Evolutionary conservation across 2,797 vertebrate genomes (phyloP).

Genomic region (Gila robusta): DNA sequence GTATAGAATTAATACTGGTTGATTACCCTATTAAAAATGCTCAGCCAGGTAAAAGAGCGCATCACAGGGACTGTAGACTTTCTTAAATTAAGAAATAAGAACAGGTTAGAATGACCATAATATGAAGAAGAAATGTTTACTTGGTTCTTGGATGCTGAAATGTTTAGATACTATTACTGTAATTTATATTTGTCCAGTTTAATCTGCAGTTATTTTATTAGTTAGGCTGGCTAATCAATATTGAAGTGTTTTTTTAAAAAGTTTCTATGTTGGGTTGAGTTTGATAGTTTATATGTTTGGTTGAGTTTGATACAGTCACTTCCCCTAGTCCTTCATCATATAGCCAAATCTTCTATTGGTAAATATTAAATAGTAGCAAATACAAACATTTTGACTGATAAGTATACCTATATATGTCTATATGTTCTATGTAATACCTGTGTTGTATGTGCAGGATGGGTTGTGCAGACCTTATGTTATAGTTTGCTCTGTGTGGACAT

Average conservation of each 20-base stretch:
- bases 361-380: not conserved
- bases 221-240: not conserved
- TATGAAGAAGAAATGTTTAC: not conserved
- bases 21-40: not conserved
- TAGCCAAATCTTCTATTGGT: not conserved
- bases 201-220: not conserved
- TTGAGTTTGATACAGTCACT: not conserved
- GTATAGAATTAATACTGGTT: not conserved
- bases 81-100: not conserved
- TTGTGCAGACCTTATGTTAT: slow-evolving; percentile 84
- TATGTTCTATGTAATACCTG: not conserved
- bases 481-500: slow-evolving; percentile 86
- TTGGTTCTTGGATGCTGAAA: not conserved
- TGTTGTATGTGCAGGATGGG: slow-evolving; percentile 52
- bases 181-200: not conserved
- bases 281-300: not conserved
- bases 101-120: not conserved
- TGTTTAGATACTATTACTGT: not conserved
- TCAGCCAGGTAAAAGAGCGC: not conserved
- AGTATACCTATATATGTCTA: not conserved
- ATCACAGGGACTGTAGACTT: not conserved
- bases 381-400: not conserved
- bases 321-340: not conserved
- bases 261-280: not conserved
- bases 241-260: not conserved